Percentiles rank a stretch among this genome's conserved stretches.
Evolutionary conservation across 2,113 vertebrate genomes (phyloP).

Genomic region (Campylomormyrus numenius): DNA sequence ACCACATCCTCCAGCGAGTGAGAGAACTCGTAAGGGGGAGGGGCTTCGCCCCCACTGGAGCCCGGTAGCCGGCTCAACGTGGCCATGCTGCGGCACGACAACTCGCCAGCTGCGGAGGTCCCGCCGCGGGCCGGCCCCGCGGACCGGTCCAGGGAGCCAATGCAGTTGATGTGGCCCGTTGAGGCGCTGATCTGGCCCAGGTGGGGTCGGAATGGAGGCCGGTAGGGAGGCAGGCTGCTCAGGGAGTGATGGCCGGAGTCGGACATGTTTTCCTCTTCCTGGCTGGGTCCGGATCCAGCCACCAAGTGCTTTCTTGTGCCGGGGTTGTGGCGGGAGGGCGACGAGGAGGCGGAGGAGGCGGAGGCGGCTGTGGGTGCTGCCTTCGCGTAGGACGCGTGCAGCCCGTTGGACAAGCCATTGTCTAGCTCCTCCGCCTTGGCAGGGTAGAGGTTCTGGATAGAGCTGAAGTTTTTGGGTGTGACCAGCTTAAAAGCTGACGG

Average conservation of each 20-base stretch:
- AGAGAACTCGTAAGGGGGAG: slow-evolving; percentile 80
- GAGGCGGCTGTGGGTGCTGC: slow-evolving; percentile 62
- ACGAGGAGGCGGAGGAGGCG: slow-evolving; percentile 74
- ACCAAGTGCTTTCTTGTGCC: slow-evolving; percentile 53
- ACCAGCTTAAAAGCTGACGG: slow-evolving; percentile 86
- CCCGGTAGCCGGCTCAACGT: slow-evolving; percentile 73
- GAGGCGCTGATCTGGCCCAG: slow-evolving; percentile 84
- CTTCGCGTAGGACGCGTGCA: slow-evolving; percentile 52
- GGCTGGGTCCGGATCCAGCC: slow-evolving; percentile 56
- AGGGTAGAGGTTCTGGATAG: slow-evolving; percentile 84
- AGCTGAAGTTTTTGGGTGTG: slow-evolving; percentile 79
- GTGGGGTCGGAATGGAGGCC: slow-evolving; percentile 71
- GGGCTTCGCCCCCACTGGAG: slow-evolving; percentile 64
- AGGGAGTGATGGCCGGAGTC: slow-evolving; percentile 87
- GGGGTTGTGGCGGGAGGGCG: slow-evolving; percentile 61
- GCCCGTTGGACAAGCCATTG: slow-evolving; percentile 51
- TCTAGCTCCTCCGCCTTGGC: slow-evolving; percentile 80
- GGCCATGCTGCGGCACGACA: slow-evolving; percentile 75
- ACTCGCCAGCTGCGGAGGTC: slow-evolving; percentile 45
- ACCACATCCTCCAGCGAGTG: slow-evolving; percentile 76
- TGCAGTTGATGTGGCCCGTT: slow-evolving; percentile 89
- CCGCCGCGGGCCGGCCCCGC: slow-evolving; percentile 60
- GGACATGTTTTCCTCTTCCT: slow-evolving; percentile 72
- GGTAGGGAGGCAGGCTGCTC: slow-evolving; percentile 80
- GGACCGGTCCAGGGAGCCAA: slow-evolving; percentile 79